Base-by-base conservation (phyloP, 2,888 invertebrate species). In the Bombylius major region DNA sequence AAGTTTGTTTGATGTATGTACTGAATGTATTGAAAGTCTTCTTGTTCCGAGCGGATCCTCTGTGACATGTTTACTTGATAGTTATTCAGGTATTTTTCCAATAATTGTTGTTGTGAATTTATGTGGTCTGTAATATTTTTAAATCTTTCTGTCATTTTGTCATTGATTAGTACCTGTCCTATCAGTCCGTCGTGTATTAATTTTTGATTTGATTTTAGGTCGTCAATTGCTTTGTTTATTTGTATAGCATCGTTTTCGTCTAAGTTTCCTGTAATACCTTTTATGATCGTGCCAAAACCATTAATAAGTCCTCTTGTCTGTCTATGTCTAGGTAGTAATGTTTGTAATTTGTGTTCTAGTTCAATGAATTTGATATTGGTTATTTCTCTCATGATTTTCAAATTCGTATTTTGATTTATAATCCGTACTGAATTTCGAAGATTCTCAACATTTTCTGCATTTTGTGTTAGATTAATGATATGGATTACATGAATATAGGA, bases 181-280 rank as follows among this genome's bases (percentile, higher is more conserved):
- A 14, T 45, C 5, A 55, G 12, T 55, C 6, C n/a, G 12, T 49
- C 42, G 5, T 55, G 52, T 9, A 58, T 8, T 31, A 51, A 39
- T 9, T 48, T 23, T 47, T 58, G 56, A 36, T 58, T 51, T 14
- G 39, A 13, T 47, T 55, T 47, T 13, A 59, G 12, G 11, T 11
- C 39, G 5, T 55, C 52, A 44, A 57, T 34, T 53, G 52, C 5
- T 5, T 47, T 50, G 23, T 57, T 59, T 13, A 57, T 50, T 23
- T 13, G 11, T n/a, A 58, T 45, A 34, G 47, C 50, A 46, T 59
- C 57, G 34, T 50, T 49, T 12, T 50, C 53, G 46, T 59, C 54
- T 44, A 59, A 39, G 34, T 59, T 59, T 5, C 57, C 56, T 7
- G 59, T 59, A 33, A 59, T 59, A 31, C 47, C 50, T 44, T 59